phyloP scores from a whole-genome alignment of 2,888 invertebrate species.

The Tryphoninae sp. region DNA sequence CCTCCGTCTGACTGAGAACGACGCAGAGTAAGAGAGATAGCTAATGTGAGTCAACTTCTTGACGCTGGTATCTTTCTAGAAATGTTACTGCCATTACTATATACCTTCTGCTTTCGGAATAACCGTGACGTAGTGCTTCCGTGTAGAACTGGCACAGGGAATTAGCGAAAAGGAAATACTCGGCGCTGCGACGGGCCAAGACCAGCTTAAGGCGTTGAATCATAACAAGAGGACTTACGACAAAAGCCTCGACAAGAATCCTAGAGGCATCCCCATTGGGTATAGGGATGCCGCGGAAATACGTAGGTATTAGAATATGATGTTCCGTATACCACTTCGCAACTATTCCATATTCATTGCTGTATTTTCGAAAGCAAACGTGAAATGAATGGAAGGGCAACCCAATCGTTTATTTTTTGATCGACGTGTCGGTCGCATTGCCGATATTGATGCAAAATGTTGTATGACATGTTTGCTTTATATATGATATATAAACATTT shows the following conservation, averaged over 20 bases:
- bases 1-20: constrained; percentile 32
- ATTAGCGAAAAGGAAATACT: constrained; percentile 62
- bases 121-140: constrained; percentile 52
- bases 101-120: constrained; percentile 50
- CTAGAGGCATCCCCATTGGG: constrained; percentile 68
- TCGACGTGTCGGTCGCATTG: not conserved
- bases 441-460: not conserved
- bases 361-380: constrained; percentile 68
- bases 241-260: constrained; percentile 73
- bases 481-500: too few species aligned
- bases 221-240: constrained; percentile 81
- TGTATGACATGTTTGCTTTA: not conserved
- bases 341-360: constrained; percentile 75
- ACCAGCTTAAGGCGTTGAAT: constrained; percentile 81
- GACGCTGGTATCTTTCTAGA: constrained; percentile 47
- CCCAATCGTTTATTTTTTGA: constrained; percentile 21
- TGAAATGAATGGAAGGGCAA: constrained; percentile 26
- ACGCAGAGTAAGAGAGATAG: constrained; percentile 37
- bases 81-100: constrained; percentile 14
- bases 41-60: constrained; percentile 55
- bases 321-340: constrained; percentile 59
- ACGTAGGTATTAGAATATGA: constrained; percentile 74
- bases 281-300: constrained; percentile 73
- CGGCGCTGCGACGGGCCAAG: constrained; percentile 70
- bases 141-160: constrained; percentile 55